Percentiles rank a stretch among this genome's conserved stretches.
phyloP scores from a whole-genome alignment of 2,888 invertebrate genomes.

The Diplazon laetatorius region DNA sequence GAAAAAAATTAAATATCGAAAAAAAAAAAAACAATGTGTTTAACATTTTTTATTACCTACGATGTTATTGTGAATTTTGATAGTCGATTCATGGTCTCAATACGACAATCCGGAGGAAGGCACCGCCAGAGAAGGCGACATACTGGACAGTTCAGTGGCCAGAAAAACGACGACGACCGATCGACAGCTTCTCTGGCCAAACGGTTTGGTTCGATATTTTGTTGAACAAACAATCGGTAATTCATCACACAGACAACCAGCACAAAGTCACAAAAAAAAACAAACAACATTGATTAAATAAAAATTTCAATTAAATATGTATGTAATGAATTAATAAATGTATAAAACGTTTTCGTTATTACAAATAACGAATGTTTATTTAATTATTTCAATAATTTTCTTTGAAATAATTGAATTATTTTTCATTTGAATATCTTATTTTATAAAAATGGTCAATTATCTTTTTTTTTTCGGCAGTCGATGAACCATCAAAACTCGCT shows the following conservation, averaged over 20 bases:
- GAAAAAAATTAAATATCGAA: conserved; percentile 27
- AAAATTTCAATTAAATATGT: too few species aligned
- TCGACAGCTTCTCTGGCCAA: conserved; percentile 54
- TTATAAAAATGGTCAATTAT: too few species aligned
- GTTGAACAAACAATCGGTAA: conserved; percentile 58
- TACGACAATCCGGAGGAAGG: conserved; percentile 67
- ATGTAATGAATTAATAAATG: too few species aligned
- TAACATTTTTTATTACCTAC: neutral
- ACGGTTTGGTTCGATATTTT: conserved; percentile 59
- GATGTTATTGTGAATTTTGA: neutral
- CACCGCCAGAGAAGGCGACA: conserved; percentile 57
- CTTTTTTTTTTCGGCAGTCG: conserved; percentile 37
- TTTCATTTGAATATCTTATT: too few species aligned
- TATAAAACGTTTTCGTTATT: too few species aligned
- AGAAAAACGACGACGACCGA: conserved; percentile 58
- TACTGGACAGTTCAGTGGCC: conserved; percentile 31
- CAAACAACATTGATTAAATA: conserved; percentile 23
- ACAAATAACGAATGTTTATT: too few species aligned
- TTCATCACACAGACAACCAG: too few species aligned
- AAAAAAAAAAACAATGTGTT: neutral
- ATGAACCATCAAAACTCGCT: conserved; percentile 38
- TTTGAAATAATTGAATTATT: too few species aligned
- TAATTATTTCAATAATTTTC: too few species aligned
- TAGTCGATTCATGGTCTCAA: conserved; percentile 64
- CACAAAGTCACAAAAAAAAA: too few species aligned